Base-by-base conservation (phyloP, 2,797 vertebrate species). In the Phoeniculus purpureus region DNA sequence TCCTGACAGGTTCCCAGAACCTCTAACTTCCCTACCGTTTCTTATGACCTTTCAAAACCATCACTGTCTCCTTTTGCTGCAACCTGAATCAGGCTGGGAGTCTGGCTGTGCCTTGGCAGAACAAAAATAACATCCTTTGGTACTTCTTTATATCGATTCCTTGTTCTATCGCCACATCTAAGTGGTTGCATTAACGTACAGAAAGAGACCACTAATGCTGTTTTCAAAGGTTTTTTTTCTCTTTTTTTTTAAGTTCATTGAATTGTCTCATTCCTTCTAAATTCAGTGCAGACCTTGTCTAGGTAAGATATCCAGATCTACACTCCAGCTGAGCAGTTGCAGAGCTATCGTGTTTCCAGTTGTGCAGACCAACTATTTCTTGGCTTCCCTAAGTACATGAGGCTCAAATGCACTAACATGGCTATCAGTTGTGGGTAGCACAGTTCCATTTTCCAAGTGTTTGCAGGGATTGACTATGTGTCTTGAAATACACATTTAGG, bases 101-200 rank as follows among this genome's bases (percentile, higher is more conserved):
- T 62, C 81, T 89, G 82, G 34, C 66, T 20, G 5, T 80, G 72
- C 70, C 55, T 85, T 85, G 43, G 32, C 40, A 84, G 64, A 84
- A 77, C 54, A 84, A 91, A 95, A 94, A 86, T 94, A 94, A 56
- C 82, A 59, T 68, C n/a, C 55, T 82, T 77, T 59, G 71, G 29
- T 85, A 70, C 40, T 81, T 77, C 68, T 90, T 90, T 43, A 10
- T 92, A 96, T 95, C 86, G 95, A 96, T 96, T 89, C 78, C 31
- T 78, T 87, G 17, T 62, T 90, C 43, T 87, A 43, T 93, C 61
- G 26, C 32, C 27, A 27, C 68, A 90, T 70, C 74, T 86, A 56
- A 92, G 81, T 92, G 84, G 70, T 75, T 92, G 47, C 68, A 85
- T 91, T 94, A 85, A 75, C 25, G 55, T 85, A 43, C 51, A 58